A percentile compares a stretch with the other conserved stretches of the same genome.
Conservation (phyloP, 1,140 invertebrate genomes). For the Drosophila pruinosa region DNA sequence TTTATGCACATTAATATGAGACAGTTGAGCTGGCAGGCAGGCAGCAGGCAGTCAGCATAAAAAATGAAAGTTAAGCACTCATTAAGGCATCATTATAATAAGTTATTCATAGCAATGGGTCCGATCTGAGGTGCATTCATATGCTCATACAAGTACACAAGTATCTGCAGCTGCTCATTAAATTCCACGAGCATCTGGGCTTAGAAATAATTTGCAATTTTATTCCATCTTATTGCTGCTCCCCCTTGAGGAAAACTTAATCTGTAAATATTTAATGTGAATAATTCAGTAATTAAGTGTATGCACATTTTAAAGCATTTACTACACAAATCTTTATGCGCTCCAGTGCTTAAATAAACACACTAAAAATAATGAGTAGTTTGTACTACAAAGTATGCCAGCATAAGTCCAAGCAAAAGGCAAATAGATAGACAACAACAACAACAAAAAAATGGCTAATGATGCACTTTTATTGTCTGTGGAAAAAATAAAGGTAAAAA, state of each 20-base stretch:
- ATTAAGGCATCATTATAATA: conserved; percentile 72
- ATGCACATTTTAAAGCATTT: background rate
- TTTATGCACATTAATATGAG: conserved; percentile 20
- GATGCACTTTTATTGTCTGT: conserved; percentile 17
- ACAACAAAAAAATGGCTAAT: conserved; percentile 30
- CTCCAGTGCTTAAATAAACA: background rate
- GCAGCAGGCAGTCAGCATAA: conserved; percentile 34
- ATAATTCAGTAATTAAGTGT: conserved; percentile 24
- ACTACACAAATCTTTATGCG: background rate
- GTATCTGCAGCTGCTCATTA: conserved; percentile 44
- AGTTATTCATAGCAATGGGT: conserved; percentile 49
- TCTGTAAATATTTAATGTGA: background rate
- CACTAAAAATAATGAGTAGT: background rate
- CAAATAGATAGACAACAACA: conserved; percentile 20
- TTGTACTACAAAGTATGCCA: background rate
- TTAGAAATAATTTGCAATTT: conserved; percentile 32
- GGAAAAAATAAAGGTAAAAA: background rate
- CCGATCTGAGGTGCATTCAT: background rate
- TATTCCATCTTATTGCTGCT: background rate
- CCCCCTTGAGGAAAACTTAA: background rate
- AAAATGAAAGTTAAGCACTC: conserved; percentile 74
- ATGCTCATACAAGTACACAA: background rate
- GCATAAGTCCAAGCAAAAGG: conserved; percentile 10
- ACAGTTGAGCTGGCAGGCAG: background rate
- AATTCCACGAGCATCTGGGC: conserved; percentile 22